phyloP scores from a whole-genome alignment of 2,113 vertebrate species.

The Psilopogon haemacephalus region DNA sequence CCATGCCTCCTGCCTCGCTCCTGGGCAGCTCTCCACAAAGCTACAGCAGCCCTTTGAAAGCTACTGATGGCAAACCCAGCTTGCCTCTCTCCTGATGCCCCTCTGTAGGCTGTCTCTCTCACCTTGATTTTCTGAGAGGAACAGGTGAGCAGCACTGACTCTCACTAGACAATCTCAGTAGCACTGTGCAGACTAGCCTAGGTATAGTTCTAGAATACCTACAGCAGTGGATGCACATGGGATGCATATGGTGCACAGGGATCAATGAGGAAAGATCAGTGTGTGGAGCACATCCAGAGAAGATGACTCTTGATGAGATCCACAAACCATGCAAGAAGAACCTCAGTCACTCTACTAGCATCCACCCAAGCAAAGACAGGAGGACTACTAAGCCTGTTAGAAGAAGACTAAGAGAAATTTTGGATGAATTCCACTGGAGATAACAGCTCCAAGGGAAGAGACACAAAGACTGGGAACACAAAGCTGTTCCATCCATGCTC shows the following conservation, averaged over 20 bases:
- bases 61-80: neutral
- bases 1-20: neutral
- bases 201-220: neutral
- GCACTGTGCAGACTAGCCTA: neutral
- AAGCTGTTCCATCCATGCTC: neutral
- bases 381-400: neutral
- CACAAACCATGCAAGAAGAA: neutral
- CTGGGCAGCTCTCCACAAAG: neutral
- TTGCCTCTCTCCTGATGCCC: neutral
- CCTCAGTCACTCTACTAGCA: neutral
- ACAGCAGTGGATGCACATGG: neutral
- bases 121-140: neutral
- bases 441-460: neutral
- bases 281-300: neutral
- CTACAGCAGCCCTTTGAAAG: neutral
- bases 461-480: neutral
- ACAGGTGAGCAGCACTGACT: neutral
- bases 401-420: neutral
- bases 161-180: neutral
- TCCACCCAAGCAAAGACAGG: neutral
- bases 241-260: rapidly evolving
- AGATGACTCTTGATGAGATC: neutral
- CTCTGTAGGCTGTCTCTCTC: neutral
- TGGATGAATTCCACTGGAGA: neutral
- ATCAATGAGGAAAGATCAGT: neutral